phyloP scores from a whole-genome alignment of 2,113 vertebrate genomes.

The Ploceus nigricollis region DNA sequence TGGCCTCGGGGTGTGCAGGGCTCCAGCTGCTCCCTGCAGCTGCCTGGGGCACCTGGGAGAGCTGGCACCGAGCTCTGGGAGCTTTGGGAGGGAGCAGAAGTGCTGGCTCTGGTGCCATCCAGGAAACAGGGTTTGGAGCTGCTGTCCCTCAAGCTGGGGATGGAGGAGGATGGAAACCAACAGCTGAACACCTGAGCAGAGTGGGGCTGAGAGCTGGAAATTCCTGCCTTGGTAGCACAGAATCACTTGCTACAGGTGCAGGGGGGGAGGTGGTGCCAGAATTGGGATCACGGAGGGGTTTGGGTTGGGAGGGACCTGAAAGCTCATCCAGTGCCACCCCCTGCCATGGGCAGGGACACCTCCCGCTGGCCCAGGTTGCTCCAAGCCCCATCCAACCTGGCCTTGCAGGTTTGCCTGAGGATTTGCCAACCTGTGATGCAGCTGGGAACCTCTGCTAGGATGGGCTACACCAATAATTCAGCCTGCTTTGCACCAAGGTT shows the following conservation, averaged over 20 bases:
- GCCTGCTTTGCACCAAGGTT: neutral
- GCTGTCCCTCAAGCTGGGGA: neutral
- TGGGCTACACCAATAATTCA: neutral
- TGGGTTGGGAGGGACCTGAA: neutral
- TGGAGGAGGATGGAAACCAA: neutral
- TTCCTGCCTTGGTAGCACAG: neutral
- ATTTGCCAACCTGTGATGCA: neutral
- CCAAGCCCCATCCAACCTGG: neutral
- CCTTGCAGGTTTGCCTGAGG: neutral
- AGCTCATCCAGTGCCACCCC: neutral
- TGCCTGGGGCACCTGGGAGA: neutral
- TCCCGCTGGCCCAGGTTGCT: neutral
- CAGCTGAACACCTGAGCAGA: neutral
- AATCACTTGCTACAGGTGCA: neutral
- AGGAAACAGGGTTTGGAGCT: neutral
- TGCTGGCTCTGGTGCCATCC: fast-evolving
- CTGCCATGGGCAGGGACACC: neutral
- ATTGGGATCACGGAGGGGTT: neutral
- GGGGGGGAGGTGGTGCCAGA: neutral
- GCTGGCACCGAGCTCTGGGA: neutral
- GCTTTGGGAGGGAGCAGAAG: neutral
- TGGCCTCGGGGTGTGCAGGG: neutral
- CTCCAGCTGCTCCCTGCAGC: neutral
- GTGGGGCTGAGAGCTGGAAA: neutral
- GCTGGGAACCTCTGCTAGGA: neutral